phyloP scores from a whole-genome alignment of 2,797 vertebrate species.

The Apogon hyalosoma region DNA sequence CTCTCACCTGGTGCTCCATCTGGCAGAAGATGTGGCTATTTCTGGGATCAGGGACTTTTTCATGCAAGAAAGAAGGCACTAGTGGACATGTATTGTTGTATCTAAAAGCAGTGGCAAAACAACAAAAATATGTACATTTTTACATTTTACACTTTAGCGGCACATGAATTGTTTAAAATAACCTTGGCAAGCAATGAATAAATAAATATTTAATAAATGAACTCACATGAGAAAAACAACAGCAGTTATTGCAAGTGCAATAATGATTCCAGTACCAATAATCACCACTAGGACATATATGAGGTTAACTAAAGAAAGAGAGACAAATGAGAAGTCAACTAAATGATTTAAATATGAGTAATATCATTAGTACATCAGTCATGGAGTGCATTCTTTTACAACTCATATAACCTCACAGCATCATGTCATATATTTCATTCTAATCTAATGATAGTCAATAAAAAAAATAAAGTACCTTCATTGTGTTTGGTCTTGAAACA shows the following conservation, averaged over 20 bases:
- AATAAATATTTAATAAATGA: neutral
- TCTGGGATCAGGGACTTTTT: slow-evolving; percentile 81
- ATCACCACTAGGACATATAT: fast-evolving
- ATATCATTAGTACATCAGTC: neutral
- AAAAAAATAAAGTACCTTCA: neutral
- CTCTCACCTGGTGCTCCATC: slow-evolving; percentile 73
- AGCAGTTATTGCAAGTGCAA: neutral
- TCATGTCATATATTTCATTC: neutral
- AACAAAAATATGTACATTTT: neutral
- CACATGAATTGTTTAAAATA: neutral
- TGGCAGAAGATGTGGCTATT: slow-evolving; percentile 80
- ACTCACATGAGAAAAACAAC: slow-evolving; percentile 45
- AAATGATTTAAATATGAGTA: neutral
- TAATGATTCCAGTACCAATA: fast-evolving
- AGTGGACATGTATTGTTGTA: slow-evolving; percentile 20
- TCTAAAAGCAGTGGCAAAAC: neutral
- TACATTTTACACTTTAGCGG: neutral
- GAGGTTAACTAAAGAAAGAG: slow-evolving; percentile 25
- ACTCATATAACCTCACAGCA: neutral
- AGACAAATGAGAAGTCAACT: neutral
- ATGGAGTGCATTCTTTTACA: neutral
- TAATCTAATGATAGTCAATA: neutral
- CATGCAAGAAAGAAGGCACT: slow-evolving; percentile 17
- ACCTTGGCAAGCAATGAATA: too few species aligned
- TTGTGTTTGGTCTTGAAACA: slow-evolving; percentile 52